Evolutionary conservation across 1,140 invertebrate species (phyloP), one percentile per base, ranked within the genome.

Genomic region (Hyphantria cunea): DNA sequence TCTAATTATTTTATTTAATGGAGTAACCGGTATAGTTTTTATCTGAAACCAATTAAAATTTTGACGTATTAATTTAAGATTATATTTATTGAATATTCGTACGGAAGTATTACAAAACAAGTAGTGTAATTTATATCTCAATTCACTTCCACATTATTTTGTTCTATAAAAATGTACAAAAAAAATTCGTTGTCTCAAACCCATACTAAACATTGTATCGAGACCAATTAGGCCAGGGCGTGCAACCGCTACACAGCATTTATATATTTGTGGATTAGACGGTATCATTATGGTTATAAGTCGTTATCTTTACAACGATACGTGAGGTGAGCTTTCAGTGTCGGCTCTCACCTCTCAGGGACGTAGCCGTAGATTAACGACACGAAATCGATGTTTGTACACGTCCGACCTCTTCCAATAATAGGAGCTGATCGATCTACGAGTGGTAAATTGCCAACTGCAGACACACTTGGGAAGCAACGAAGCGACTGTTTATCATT

Each of bases 331-430:
- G 74, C 60, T 69, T 54, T 51, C 64, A 62, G 70, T 70, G 67
- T 60, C 68, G 71, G 65, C 70, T 82, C 84, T 83, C 81, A 80
- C 77, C 73, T 80, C 76, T 33, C 45, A 17, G 70, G 65, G 74
- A 78, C 74, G 72, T 44, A 68, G 74, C 70, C 72, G 68, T 67
- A 74, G 76, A 82, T 88, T 86, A 87, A 86, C 81, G 78, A 86
- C 81, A 76, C 82, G 78, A 86, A 88, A 84, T 86, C 82, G 83
- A 80, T 90, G 84, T 88, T 89, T 90, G 84, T 84, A 89, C 88
- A 89, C 88, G 86, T 90, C 78, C 88, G 80, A 88, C 80, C 85
- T 85, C 85, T 80, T 75, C 81, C 78, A 77, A 86, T 90, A 90
- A 89, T 86, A 76, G 74, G 73, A 80, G 72, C 80, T 81, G 85